Percentiles rank a stretch among this genome's conserved stretches.
Evolutionary conservation across 2,797 vertebrate genomes (phyloP).

Genomic region (Gila robusta): DNA sequence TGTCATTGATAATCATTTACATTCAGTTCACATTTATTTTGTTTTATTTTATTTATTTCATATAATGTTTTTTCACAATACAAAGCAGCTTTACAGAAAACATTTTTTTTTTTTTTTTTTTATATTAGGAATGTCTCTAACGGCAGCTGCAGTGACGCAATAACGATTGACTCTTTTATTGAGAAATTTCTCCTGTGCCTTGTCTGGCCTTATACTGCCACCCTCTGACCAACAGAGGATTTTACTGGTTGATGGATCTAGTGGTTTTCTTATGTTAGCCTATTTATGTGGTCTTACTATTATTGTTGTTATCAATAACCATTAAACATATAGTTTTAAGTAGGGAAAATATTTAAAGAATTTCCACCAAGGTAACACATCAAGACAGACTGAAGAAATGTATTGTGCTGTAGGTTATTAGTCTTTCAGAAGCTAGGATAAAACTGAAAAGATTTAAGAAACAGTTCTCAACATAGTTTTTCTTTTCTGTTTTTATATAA

Average conservation of each 20-base stretch:
- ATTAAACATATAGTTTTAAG: neutral
- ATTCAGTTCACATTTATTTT: neutral
- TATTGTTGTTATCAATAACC: neutral
- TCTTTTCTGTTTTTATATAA: neutral
- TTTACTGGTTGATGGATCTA: neutral
- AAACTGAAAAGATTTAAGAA: neutral
- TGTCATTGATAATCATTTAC: neutral
- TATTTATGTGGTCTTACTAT: neutral
- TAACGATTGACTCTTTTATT: neutral
- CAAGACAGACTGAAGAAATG: neutral
- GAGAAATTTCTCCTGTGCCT: slow-evolving; percentile 29
- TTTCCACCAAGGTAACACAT: neutral
- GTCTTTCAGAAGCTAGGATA: too few species aligned
- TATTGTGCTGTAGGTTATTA: neutral
- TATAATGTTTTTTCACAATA: neutral
- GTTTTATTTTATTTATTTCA: too few species aligned
- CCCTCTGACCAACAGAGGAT: slow-evolving; percentile 27
- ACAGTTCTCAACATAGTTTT: neutral
- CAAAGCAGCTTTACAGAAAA: neutral
- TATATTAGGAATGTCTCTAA: neutral
- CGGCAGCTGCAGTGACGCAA: too few species aligned
- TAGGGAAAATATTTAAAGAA: neutral
- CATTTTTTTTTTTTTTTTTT: neutral
- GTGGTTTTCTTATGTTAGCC: neutral
- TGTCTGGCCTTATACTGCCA: slow-evolving; percentile 55